Conservation (phyloP, 1,140 invertebrate genomes). For the Dreissena rostriformis region DNA sequence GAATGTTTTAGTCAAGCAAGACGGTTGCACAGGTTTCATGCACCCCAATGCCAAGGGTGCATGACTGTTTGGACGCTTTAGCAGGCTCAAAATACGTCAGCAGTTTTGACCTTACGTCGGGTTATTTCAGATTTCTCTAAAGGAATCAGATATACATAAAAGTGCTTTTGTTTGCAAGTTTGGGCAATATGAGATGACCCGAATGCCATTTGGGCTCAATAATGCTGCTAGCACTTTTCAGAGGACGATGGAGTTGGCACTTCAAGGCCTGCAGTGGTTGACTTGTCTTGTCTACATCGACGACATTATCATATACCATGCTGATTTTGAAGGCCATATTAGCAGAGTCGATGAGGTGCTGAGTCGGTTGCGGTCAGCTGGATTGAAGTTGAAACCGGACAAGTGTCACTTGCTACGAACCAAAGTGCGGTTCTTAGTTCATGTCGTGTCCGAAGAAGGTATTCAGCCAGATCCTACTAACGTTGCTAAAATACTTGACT, state of each 20-base stretch:
- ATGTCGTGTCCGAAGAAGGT: neutral
- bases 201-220: slow-evolving; percentile 18
- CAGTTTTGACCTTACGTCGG: slow-evolving; percentile 49
- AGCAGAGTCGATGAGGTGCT: neutral
- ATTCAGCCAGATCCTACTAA: neutral
- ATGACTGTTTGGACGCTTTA: slow-evolving; percentile 57
- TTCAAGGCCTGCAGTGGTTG: slow-evolving; percentile 53
- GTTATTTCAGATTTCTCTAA: slow-evolving; percentile 78
- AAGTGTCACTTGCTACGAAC: neutral
- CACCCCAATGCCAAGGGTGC: slow-evolving; percentile 50
- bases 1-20: slow-evolving; percentile 14
- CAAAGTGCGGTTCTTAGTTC: neutral
- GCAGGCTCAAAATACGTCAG: slow-evolving; percentile 51
- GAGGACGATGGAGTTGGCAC: slow-evolving; percentile 44
- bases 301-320: slow-evolving; percentile 55
- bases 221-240: slow-evolving; percentile 50
- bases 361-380: neutral
- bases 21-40: too few species aligned
- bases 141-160: slow-evolving; percentile 69
- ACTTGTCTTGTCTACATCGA: slow-evolving; percentile 58
- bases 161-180: slow-evolving; percentile 66
- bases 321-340: slow-evolving; percentile 25
- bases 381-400: neutral
- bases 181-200: slow-evolving; percentile 15
- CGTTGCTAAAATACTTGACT: neutral